Evolutionary conservation across 2,113 vertebrate genomes (phyloP).

Genomic region (Cryptomyrus ogoouensis): DNA sequence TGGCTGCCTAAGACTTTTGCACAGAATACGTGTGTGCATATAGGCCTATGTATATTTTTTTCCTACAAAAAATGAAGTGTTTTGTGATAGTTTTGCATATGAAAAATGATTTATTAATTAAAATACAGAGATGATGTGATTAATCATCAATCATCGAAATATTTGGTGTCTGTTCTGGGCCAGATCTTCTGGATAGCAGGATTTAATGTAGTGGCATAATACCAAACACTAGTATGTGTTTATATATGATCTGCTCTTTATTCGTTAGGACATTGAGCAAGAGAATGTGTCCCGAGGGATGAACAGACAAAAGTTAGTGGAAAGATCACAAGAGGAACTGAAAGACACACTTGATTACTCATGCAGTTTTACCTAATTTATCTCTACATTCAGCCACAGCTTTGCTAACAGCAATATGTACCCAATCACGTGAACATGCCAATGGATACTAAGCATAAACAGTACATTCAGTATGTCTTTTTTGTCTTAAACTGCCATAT

Average conservation of each 20-base stretch:
- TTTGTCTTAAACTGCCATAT: background rate
- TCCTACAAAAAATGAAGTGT: background rate
- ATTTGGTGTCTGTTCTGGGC: background rate
- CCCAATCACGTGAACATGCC: background rate
- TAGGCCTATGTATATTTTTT: background rate
- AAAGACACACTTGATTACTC: conserved; percentile 28
- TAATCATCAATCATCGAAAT: background rate
- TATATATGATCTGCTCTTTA: background rate
- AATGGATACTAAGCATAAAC: background rate
- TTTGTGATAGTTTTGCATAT: background rate
- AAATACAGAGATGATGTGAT: background rate
- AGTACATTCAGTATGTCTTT: background rate
- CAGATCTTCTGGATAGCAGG: background rate
- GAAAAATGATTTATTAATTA: background rate
- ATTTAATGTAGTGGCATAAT: background rate
- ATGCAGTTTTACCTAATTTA: conserved; percentile 34
- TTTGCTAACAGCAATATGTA: background rate
- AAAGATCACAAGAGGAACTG: conserved; percentile 49
- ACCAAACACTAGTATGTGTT: background rate
- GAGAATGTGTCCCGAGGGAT: background rate
- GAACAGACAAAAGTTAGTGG: conserved; percentile 5
- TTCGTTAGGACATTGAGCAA: background rate
- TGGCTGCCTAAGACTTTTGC: too few species aligned
- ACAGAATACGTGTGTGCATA: background rate
- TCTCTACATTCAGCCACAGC: conserved; percentile 28